A percentile compares a stretch with the other conserved stretches of the same genome.
phyloP scores from a whole-genome alignment of 1,140 invertebrate genomes.

The Cylas formicarius region DNA sequence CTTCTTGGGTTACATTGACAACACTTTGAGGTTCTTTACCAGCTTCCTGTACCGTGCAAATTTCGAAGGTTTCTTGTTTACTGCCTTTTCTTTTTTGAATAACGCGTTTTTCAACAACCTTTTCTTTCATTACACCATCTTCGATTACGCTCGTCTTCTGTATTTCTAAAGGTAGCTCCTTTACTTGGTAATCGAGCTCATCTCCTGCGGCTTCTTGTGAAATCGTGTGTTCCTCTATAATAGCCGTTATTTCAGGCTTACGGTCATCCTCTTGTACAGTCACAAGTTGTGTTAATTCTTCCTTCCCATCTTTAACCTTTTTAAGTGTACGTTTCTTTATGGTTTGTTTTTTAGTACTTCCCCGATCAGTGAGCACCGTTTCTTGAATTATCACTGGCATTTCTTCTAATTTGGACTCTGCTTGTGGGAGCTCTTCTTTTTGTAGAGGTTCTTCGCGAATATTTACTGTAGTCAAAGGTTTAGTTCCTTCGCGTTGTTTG shows the following conservation, averaged over 20 bases:
- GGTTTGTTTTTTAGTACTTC: conserved; percentile 24
- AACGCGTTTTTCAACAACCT: conserved; percentile 35
- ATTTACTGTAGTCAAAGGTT: conserved; percentile 34
- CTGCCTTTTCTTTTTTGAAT: conserved; percentile 27
- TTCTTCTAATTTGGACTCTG: conserved; percentile 33
- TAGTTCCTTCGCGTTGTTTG: conserved; percentile 35
- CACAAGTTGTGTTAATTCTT: conserved; percentile 33
- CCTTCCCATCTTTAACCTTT: conserved; percentile 34
- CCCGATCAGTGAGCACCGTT: conserved; percentile 32
- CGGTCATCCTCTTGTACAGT: conserved; percentile 35
- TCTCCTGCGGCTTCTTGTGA: conserved; percentile 38
- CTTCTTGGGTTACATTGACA: conserved; percentile 23
- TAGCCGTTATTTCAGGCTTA: conserved; percentile 34
- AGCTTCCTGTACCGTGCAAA: conserved; percentile 33
- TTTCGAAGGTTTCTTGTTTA: conserved; percentile 31
- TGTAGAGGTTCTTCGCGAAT: conserved; percentile 34
- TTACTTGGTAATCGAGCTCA: conserved; percentile 1
- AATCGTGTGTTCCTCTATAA: conserved; percentile 37
- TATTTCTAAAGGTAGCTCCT: conserved; percentile 14
- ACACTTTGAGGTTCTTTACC: conserved; percentile 21
- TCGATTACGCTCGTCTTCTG: conserved; percentile 38
- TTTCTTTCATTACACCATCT: conserved; percentile 18
- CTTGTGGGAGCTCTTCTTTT: conserved; percentile 17
- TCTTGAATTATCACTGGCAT: conserved; percentile 10
- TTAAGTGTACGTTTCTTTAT: conserved; percentile 36